These are phyloP conservation scores for Drosophila orena DNA, from an alignment of 1,140 invertebrate genomes.

Conservation along the genomic window DNA sequence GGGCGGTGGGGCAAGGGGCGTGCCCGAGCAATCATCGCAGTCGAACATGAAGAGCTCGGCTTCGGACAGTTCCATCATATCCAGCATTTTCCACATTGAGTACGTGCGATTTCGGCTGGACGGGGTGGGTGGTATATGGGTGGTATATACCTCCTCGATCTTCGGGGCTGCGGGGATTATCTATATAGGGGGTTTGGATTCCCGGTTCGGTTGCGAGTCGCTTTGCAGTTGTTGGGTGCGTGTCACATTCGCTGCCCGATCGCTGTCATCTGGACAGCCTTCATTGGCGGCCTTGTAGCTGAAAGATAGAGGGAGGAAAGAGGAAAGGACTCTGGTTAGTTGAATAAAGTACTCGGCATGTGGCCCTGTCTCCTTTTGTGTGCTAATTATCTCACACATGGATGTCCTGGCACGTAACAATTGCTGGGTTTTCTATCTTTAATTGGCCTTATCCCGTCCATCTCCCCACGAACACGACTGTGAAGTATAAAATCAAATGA, in stretches of 20 bases:
- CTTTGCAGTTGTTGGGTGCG: slow-evolving; percentile 39
- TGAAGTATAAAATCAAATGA: background rate
- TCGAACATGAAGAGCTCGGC: slow-evolving; percentile 79
- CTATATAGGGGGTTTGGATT: slow-evolving; percentile 1
- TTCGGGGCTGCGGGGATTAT: slow-evolving; percentile 12
- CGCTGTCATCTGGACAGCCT: slow-evolving; percentile 73
- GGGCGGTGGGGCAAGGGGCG: slow-evolving; percentile 87
- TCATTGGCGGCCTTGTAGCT: slow-evolving; percentile 65
- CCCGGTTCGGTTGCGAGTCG: slow-evolving; percentile 25
- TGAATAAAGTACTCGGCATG: slow-evolving; percentile 29
- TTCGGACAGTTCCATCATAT: slow-evolving; percentile 60
- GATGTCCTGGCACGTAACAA: slow-evolving; percentile 60
- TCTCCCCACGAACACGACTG: slow-evolving; percentile 55
- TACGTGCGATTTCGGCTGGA: slow-evolving; percentile 11
- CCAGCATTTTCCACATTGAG: slow-evolving; percentile 84
- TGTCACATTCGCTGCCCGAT: slow-evolving; percentile 75
- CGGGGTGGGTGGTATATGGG: background rate
- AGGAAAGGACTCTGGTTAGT: slow-evolving; percentile 45
- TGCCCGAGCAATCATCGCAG: slow-evolving; percentile 86
- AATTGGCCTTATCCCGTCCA: slow-evolving; percentile 58
- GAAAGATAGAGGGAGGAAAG: slow-evolving; percentile 19
- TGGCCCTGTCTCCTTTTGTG: slow-evolving; percentile 21
- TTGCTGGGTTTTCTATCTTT: slow-evolving; percentile 11
- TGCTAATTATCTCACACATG: slow-evolving; percentile 66
- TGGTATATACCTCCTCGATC: slow-evolving; percentile 13